Percentiles rank a stretch among this genome's conserved stretches.
phyloP scores from a whole-genome alignment of 2,888 invertebrate species.

The Cheilosia variabilis region DNA sequence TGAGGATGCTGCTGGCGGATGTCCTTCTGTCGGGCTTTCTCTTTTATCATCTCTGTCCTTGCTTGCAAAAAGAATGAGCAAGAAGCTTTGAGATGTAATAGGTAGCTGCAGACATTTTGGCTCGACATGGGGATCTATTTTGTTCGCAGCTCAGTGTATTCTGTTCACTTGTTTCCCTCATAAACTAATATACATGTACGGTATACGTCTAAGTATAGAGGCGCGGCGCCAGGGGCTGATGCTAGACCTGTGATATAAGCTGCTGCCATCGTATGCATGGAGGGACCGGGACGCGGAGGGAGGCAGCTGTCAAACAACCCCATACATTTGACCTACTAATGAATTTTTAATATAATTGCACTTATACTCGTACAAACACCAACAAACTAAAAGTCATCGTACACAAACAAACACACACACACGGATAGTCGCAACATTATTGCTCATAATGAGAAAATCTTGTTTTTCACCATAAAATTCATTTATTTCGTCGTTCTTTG shows the following conservation, averaged over 20 bases:
- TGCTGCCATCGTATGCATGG: not conserved
- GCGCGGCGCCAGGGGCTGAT: constrained; percentile 67
- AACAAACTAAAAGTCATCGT: not conserved
- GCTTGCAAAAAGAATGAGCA: constrained; percentile 18
- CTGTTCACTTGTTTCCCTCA: constrained; percentile 3
- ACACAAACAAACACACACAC: not conserved
- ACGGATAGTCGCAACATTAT: constrained; percentile 26
- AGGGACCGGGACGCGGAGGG: not conserved
- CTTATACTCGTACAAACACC: constrained; percentile 15
- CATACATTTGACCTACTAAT: constrained; percentile 71
- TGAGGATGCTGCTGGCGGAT: not conserved
- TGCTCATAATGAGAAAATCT: constrained; percentile 68
- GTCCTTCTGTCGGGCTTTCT: constrained; percentile 55
- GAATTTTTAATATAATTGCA: constrained; percentile 67
- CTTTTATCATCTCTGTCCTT: constrained; percentile 48
- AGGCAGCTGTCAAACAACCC: not conserved
- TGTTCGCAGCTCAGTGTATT: constrained; percentile 23
- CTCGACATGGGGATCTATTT: constrained; percentile 70
- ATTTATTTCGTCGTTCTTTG: constrained; percentile 37
- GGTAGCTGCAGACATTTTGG: constrained; percentile 68
- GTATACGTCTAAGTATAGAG: not conserved
- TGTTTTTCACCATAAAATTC: constrained; percentile 49
- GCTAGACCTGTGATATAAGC: constrained; percentile 48
- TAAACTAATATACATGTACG: not conserved
- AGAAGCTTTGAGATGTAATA: constrained; percentile 57